Base-by-base conservation (phyloP, 2,888 invertebrate species). In the Rosalia funebris region DNA sequence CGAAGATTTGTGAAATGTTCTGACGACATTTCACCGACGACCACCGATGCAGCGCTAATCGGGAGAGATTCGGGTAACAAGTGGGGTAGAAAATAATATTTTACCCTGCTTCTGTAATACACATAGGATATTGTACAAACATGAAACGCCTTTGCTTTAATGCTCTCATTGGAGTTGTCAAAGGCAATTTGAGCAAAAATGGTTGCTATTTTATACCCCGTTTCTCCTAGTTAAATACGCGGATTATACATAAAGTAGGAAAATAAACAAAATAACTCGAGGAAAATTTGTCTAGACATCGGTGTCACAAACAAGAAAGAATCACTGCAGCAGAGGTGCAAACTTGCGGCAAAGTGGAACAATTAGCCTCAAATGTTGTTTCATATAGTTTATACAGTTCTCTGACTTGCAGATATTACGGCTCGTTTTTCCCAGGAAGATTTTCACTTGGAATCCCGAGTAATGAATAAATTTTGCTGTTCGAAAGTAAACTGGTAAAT, bases 231-330 rank as follows among this genome's bases (percentile, higher is more conserved):
- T 41, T 41, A 41, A 41, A 41, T 41, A 5, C 41, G 5, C 5
- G 17, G 11, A 16, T 41, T 41, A 17, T 9, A 41, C 15, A 41
- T 41, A 17, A 41, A 15, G 5, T 15, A 16, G 10, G 11, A 41
- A 17, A 41, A 41, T 41, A 41, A 41, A 41, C 41, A 41, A 17
- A 16, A 17, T 2, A 41, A 17, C 11, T 9, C 17, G 17, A 17
- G 15, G 41, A 17, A 17, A 41, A 41, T 17, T 41, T 41, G 17
- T 41, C 19, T 17, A 41, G 41, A 41, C 46, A 44, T 15, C 20
- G 19, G 32, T 46, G 46, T 46, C 32, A 46, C 46, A 46, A 46
- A 46, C 46, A 46, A 46, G 31, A 46, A 46, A 46, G 32, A 19
- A 19, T 46, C 46, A 46, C 12, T 46, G 32, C 32, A 25, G 20